Percentiles rank a stretch among this genome's conserved stretches.
These are phyloP conservation scores for Xiphias gladius DNA, from an alignment of 2,113 vertebrate species.

Conservation along the genomic window DNA sequence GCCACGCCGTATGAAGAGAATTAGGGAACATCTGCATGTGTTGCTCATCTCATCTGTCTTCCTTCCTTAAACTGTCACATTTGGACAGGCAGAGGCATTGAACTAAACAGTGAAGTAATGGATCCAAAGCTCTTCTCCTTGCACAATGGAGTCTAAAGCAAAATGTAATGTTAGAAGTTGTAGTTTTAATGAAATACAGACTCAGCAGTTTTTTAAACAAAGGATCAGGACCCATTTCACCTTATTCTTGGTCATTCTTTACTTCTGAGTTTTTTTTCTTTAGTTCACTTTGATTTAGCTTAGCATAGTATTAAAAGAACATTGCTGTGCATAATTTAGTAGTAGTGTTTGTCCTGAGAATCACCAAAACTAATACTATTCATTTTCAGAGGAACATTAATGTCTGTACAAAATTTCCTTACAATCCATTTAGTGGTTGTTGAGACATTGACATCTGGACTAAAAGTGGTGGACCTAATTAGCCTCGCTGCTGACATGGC, in stretches of 20 bases:
- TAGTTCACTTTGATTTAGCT: not conserved
- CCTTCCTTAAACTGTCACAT: slow-evolving; percentile 62
- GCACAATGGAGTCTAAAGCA: slow-evolving; percentile 47
- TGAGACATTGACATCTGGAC: not conserved
- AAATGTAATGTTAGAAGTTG: slow-evolving; percentile 33
- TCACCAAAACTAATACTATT: not conserved
- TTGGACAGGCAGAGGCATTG: slow-evolving; percentile 36
- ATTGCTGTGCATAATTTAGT: not conserved
- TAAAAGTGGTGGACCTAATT: not conserved
- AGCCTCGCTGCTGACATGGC: not conserved
- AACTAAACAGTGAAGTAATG: slow-evolving; percentile 42
- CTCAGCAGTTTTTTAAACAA: not conserved
- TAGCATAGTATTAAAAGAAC: not conserved
- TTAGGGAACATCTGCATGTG: slow-evolving; percentile 76
- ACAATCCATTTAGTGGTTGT: not conserved
- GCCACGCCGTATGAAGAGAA: slow-evolving; percentile 66
- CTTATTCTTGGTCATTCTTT: not conserved
- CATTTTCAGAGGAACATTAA: not conserved
- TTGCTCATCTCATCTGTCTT: slow-evolving; percentile 68
- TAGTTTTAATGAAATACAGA: slow-evolving; percentile 38
- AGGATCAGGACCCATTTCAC: slow-evolving; percentile 5
- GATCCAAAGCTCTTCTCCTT: slow-evolving; percentile 23
- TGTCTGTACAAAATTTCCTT: not conserved
- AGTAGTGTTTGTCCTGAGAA: not conserved
- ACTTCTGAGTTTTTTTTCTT: not conserved